Evolutionary conservation across 2,797 vertebrate species (phyloP).

Genomic region (Bovichtus diacanthus): DNA sequence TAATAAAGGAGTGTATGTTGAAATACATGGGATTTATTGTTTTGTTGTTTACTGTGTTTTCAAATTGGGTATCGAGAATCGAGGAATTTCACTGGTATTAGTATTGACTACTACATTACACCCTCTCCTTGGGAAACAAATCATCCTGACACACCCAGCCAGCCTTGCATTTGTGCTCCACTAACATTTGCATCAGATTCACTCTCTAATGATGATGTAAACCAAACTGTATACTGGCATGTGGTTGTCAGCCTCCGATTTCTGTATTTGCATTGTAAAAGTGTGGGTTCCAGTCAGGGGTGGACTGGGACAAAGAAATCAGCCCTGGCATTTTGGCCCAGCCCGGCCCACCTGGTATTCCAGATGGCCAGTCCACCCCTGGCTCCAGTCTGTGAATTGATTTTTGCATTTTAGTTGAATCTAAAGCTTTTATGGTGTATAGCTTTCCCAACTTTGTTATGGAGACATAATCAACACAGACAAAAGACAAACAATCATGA

Average conservation of each 20-base stretch:
- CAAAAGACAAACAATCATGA: not conserved
- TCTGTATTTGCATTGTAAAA: not conserved
- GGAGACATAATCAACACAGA: not conserved
- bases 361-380: too few species aligned
- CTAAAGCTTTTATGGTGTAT: not conserved
- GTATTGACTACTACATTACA: too few species aligned
- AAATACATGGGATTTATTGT: too few species aligned
- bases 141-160: not conserved
- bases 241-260: not conserved
- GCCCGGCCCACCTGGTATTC: too few species aligned
- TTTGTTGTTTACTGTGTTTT: too few species aligned
- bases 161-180: conserved; percentile 1
- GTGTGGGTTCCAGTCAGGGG: not conserved
- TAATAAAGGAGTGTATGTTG: too few species aligned
- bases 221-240: too few species aligned
- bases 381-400: not conserved
- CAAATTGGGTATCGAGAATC: too few species aligned
- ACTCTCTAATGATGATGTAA: not conserved
- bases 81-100: too few species aligned
- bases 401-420: not conserved
- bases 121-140: not conserved
- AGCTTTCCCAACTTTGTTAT: not conserved
- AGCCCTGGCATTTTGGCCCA: too few species aligned
- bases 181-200: conserved; percentile 14
- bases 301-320: too few species aligned